Evolutionary conservation across 2,888 invertebrate genomes (phyloP).

Genomic region (Rutpela maculata): DNA sequence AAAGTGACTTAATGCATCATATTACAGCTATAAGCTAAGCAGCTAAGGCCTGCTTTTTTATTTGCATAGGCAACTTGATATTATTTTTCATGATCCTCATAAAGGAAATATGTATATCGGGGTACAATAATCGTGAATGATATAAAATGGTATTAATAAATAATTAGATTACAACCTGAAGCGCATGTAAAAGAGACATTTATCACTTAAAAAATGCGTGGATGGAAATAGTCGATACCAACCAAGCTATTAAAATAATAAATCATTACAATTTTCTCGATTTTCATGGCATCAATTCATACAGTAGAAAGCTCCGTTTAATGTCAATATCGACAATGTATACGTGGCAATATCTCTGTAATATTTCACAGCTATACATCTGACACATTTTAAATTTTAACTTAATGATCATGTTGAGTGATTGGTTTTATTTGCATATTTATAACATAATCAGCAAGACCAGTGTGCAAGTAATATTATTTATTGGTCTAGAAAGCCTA

Average conservation of each 20-base stretch:
- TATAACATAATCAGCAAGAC: slow-evolving; percentile 7
- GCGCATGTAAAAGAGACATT: not conserved
- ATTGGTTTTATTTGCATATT: slow-evolving; percentile 33
- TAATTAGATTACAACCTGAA: too few species aligned
- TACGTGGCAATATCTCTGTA: not conserved
- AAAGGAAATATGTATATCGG: too few species aligned
- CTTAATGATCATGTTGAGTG: slow-evolving; percentile 12
- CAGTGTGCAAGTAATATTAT: not conserved
- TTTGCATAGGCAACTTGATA: too few species aligned
- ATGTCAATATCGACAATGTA: not conserved
- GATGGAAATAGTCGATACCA: not conserved
- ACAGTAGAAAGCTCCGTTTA: not conserved
- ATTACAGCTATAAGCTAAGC: too few species aligned
- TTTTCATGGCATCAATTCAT: not conserved
- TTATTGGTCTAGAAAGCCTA: slow-evolving; percentile 14
- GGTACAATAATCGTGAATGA: too few species aligned
- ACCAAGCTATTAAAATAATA: not conserved
- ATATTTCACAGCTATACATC: not conserved
- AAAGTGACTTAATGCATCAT: too few species aligned
- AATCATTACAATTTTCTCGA: not conserved
- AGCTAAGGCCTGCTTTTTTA: too few species aligned
- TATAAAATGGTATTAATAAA: too few species aligned
- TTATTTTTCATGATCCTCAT: too few species aligned
- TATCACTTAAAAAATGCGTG: not conserved
- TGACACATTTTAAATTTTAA: not conserved